A percentile compares a stretch with the other conserved stretches of the same genome.
Evolutionary conservation across 2,113 vertebrate species (phyloP).

Genomic region (Paradoxurus hermaphroditus): DNA sequence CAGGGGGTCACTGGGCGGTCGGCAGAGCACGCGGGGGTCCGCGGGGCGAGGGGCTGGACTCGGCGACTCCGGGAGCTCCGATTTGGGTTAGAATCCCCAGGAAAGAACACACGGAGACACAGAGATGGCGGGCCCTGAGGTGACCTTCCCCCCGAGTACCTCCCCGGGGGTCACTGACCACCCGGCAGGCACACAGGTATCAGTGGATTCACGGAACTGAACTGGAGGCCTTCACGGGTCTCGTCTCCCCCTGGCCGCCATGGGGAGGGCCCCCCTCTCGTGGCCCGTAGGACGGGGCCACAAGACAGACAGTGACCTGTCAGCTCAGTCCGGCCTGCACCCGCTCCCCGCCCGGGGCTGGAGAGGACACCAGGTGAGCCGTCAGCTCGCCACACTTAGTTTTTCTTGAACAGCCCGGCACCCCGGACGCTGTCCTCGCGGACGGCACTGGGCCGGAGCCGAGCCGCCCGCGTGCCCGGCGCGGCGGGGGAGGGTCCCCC

Average conservation of each 20-base stretch:
- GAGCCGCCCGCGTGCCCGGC: rapidly evolving
- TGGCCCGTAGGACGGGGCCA: neutral
- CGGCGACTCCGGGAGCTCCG: too few relatives aligned
- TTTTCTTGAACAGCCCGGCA: neutral
- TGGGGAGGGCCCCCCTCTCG: neutral
- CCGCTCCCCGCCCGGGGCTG: too few relatives aligned
- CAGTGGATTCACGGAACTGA: neutral
- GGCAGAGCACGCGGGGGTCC: too few relatives aligned
- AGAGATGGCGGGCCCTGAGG: neutral
- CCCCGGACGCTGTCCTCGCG: neutral
- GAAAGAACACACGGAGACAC: neutral
- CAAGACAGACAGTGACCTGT: neutral
- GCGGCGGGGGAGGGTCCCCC: neutral
- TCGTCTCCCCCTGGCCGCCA: neutral
- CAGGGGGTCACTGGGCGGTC: too few relatives aligned
- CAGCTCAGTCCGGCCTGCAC: neutral
- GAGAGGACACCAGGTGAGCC: neutral
- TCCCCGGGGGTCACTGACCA: neutral
- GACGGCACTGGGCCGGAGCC: neutral
- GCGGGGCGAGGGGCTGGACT: too few relatives aligned
- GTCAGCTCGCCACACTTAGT: rapidly evolving
- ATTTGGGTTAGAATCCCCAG: neutral
- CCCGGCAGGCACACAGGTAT: neutral
- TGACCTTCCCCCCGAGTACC: neutral
- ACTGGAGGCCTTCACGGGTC: neutral